Base-by-base conservation (phyloP, 2,113 vertebrate genomes). In the Nesogale talazaci region DNA sequence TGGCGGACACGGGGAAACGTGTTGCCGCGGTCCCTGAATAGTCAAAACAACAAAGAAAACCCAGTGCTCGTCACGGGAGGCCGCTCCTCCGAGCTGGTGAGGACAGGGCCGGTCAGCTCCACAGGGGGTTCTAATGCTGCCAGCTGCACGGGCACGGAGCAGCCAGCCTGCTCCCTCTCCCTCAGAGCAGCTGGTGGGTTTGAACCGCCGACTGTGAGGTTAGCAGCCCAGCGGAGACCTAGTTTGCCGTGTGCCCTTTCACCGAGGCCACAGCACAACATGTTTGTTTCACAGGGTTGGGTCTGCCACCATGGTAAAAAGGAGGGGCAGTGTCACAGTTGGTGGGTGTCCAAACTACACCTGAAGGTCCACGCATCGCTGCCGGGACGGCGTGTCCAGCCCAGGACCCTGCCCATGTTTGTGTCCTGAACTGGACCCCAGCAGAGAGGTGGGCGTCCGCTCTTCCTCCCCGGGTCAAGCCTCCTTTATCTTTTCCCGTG, bases 401-500 rank as follows among this genome's bases (percentile, higher is more conserved):
- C 46, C 46, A 52, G 46, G 46, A 12, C 46, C 9, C 2, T 0
- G 0, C 7, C 15, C 12, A 16, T 20, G 19, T n/a, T 46, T 1
- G 1, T 5, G 15, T 63, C 29, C 38, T n/a, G 34, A n/a, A 20
- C 59, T 15, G 4, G 61, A 1, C 76, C 0, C 20, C 34, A 34
- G 40, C 22, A 77, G 40, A 29, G 15, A 25, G 31, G 70, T 23
- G 61, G 57, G 38, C 59, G 25, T 42, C 59, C 78, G 4, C 2
- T 15, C 5, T 2, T 46, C 46, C 75, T 46, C 31, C 10, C 10
- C 14, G 46, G 46, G 46, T 12, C 46, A 5, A 52, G 46, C 46
- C 14, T 9, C 46, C 46, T 52, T 6, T 52, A 52, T 11, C 14
- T 52, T 52, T 52, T 12, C 46, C 46, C 46, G 14, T 52, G 46